Percentiles rank a stretch among this genome's conserved stretches.
Evolutionary conservation across 2,888 invertebrate species (phyloP).

Genomic region (Ophion slaviceki): DNA sequence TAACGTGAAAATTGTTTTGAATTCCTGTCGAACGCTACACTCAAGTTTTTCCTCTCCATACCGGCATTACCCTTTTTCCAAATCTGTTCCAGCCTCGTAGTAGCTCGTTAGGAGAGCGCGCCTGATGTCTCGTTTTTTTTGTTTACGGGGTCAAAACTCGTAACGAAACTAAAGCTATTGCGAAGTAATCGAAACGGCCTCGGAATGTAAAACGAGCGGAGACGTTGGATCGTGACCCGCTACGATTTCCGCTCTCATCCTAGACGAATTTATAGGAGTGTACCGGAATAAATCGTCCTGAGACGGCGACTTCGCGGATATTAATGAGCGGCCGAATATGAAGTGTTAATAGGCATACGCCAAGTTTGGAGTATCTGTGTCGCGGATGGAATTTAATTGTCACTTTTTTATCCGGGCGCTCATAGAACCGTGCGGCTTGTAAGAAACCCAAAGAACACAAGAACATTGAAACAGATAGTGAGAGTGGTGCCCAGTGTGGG

Average conservation of each 20-base stretch:
- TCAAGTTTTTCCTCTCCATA: constrained; percentile 1
- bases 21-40: constrained; percentile 49
- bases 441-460: too few relatives aligned
- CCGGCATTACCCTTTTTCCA: neutral
- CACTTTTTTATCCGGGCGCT: neutral
- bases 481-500: neutral
- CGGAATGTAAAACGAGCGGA: neutral
- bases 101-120: constrained; percentile 22
- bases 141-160: constrained; percentile 10
- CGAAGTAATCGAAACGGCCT: constrained; percentile 25
- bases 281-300: neutral
- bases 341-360: neutral
- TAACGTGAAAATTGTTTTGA: constrained; percentile 60
- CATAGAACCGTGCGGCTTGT: neutral
- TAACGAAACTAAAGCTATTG: constrained; percentile 30
- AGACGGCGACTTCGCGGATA: neutral
- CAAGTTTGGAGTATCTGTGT: neutral
- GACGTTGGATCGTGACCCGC: neutral
- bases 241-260: constrained; percentile 10
- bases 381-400: neutral
- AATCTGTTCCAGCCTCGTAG: neutral
- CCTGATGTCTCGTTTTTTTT: neutral
- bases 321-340: neutral
- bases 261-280: neutral
- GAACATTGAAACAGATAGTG: neutral